Conservation (phyloP, 2,797 vertebrate species). For the Menidia menidia region DNA sequence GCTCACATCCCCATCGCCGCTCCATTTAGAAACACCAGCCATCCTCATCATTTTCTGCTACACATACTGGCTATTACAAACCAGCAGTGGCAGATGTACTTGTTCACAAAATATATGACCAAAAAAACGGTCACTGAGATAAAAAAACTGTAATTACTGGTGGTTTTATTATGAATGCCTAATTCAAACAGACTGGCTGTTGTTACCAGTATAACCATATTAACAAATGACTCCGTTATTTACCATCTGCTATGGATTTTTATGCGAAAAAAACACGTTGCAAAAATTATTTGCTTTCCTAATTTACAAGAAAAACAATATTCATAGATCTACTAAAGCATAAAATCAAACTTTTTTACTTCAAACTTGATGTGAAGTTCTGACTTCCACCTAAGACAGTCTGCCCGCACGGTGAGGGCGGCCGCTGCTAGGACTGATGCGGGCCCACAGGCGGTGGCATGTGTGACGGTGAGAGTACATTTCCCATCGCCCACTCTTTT, state of each 20-base stretch:
- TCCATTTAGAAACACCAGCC: neutral
- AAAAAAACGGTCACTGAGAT: neutral
- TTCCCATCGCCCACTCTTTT: neutral
- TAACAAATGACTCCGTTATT: too few species aligned
- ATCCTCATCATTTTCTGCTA: neutral
- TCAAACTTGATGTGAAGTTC: constrained; percentile 2
- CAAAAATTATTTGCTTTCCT: too few species aligned
- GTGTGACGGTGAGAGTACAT: neutral
- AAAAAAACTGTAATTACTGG: neutral
- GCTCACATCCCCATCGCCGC: neutral
- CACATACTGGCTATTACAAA: neutral
- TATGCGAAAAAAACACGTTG: too few species aligned
- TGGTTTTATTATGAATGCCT: too few species aligned
- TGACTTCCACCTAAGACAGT: neutral
- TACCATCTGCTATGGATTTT: too few species aligned
- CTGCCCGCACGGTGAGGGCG: neutral
- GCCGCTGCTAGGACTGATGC: constrained; percentile 5
- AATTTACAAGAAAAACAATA: neutral
- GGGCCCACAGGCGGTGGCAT: neutral
- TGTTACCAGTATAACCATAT: too few species aligned
- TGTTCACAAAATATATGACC: too few species aligned
- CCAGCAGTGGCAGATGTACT: neutral
- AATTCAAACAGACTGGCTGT: too few species aligned
- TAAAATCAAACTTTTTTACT: neutral
- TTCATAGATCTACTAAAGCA: neutral